Base-by-base conservation (phyloP, 2,113 vertebrate genomes). In the Sceloporus tristichus region DNA sequence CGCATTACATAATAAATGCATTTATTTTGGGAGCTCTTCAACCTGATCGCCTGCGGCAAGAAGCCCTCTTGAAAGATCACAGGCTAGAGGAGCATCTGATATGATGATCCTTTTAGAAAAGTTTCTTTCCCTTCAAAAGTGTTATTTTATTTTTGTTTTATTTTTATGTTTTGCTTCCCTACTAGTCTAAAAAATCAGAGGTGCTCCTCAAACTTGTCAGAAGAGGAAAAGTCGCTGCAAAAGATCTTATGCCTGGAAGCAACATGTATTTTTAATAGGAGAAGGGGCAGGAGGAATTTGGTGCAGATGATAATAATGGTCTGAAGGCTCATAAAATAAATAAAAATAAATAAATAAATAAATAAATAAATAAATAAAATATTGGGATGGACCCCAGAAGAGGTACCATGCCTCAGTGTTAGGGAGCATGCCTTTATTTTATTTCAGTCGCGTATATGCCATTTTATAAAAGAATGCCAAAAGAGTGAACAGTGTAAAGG, bases 11-110 rank as follows among this genome's bases (percentile, higher is more conserved):
- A 54, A 38, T 88, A 78, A 7, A 48, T 68, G 1, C 9, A 88
- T 85, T 0, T 87, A 87, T 90, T 71, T 23, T 74, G 68, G 73
- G 13, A 0, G 0, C 56, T 1, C 85, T 92, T 92, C 77, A 91
- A 85, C 38, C 3, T 0, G 88, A 87, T 92, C 79, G 71, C 40
- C 56, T 82, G 76, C 9, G 27, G 70, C 25, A 89, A 48, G 0
- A 85, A 82, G 40, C 38, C 76, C 74, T 62, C 29, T 54, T 54
- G 54, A 53, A 71, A 13, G 27, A 82, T 89, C 70, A 76, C n/a
- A 14, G 29, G 73, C n/a, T 53, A 65, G 23, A 42, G 21, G 5
- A 48, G 7, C 62, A 66, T 82, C 86, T 82, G 79, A 76, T 87
- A 87, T 54, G 42, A 88, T 83, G 14, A 83, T 54, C 62, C 34